These are phyloP conservation scores for Tragelaphus imberbis DNA, from an alignment of 2,113 vertebrate genomes.

Conservation along the genomic window DNA sequence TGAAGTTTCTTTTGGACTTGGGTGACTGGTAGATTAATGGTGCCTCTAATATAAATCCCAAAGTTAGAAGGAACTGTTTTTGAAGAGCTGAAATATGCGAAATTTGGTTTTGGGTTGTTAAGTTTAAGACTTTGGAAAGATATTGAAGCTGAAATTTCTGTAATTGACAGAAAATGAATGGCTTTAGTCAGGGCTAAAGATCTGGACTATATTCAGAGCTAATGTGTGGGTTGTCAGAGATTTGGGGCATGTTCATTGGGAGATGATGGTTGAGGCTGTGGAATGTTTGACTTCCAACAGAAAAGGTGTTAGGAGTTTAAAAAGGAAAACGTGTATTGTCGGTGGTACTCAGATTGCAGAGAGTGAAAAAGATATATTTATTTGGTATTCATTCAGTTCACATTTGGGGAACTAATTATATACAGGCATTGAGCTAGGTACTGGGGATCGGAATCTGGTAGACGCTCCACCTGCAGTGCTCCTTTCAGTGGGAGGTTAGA, in stretches of 20 bases:
- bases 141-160: not conserved
- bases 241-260: not conserved
- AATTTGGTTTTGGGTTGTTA: not conserved
- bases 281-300: constrained; percentile 7
- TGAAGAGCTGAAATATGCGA: not conserved
- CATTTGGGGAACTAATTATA: not conserved
- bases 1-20: constrained; percentile 35
- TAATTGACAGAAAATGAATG: constrained; percentile 3
- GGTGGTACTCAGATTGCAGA: not conserved
- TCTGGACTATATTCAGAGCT: not conserved
- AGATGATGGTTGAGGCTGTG: not conserved
- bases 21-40: constrained; percentile 17
- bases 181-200: not conserved
- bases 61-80: constrained; percentile 23
- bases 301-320: not conserved
- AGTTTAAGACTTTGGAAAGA: not conserved
- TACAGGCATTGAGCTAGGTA: not conserved
- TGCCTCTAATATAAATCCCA: not conserved
- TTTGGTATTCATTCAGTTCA: not conserved
- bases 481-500: constrained; percentile 44
- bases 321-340: not conserved
- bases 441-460: constrained; percentile 20
- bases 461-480: not conserved
- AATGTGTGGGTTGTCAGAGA: not conserved
- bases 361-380: not conserved